Evolutionary conservation across 2,888 invertebrate genomes (phyloP).

Genomic region (Suillia variegata): DNA sequence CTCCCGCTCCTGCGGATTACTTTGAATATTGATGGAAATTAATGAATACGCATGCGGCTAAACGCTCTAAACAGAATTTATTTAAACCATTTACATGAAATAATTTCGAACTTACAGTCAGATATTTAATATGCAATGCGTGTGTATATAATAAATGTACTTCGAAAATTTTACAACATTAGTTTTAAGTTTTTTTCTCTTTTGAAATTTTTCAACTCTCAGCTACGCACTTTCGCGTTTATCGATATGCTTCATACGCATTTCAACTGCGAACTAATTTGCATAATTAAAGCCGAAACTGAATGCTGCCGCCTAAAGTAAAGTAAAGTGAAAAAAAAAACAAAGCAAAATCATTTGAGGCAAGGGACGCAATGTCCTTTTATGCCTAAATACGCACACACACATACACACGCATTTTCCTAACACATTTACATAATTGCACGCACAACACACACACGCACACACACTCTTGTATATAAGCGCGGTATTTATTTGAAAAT

Average conservation of each 20-base stretch:
- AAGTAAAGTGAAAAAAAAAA: too few relatives aligned
- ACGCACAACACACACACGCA: conserved; percentile 1
- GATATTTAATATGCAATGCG: too few relatives aligned
- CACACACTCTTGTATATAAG: not conserved
- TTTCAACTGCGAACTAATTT: not conserved
- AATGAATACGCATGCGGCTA: too few relatives aligned
- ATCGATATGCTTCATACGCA: not conserved
- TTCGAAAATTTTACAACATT: too few relatives aligned
- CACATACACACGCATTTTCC: not conserved
- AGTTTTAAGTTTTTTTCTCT: not conserved
- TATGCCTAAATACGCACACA: conserved; percentile 14
- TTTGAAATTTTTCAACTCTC: too few relatives aligned
- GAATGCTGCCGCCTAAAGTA: not conserved
- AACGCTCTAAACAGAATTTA: too few relatives aligned
- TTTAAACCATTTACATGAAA: too few relatives aligned
- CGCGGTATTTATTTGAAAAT: not conserved
- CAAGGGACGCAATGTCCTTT: conserved; percentile 47
- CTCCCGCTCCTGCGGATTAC: not conserved
- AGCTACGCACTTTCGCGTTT: too few relatives aligned
- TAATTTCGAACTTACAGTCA: too few relatives aligned
- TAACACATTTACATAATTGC: not conserved
- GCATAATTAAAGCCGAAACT: conserved; percentile 1
- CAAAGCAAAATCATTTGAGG: not conserved
- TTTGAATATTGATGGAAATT: not conserved
- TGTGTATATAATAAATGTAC: too few relatives aligned